Conservation (phyloP, 2,113 vertebrate species). For the Pterocles burchelli region DNA sequence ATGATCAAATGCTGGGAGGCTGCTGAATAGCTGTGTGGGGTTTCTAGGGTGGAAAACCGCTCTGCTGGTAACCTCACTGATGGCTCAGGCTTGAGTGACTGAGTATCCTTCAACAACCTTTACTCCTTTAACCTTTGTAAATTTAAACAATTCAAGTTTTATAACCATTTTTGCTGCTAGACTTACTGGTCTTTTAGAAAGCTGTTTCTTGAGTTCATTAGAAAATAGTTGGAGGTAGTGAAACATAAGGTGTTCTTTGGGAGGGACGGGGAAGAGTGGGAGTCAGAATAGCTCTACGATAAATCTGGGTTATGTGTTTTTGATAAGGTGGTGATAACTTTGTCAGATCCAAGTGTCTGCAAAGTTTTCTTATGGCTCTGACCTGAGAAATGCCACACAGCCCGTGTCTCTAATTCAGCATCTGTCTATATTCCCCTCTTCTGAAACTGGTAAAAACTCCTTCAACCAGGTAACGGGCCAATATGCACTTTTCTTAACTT, state of each 20-base stretch:
- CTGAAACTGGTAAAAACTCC: background rate
- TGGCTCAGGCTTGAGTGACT: background rate
- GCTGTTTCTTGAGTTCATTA: background rate
- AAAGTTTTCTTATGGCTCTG: background rate
- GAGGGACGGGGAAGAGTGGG: background rate
- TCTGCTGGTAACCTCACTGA: background rate
- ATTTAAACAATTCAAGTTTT: background rate
- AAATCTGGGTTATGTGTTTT: background rate
- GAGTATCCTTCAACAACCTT: background rate
- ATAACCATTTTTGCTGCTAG: background rate
- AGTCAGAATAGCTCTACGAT: background rate
- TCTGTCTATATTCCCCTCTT: background rate
- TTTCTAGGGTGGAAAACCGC: background rate
- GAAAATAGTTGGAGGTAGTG: background rate
- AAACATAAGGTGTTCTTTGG: background rate
- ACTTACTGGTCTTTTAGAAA: background rate
- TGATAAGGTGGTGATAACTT: background rate
- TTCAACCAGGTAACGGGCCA: background rate
- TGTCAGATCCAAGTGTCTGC: background rate
- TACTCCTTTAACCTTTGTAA: slow-evolving; percentile 3
- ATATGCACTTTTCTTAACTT: background rate
- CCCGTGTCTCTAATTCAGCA: background rate
- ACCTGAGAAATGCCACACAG: background rate
- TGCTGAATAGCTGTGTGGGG: background rate
- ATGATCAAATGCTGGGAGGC: background rate